phyloP scores from a whole-genome alignment of 2,113 vertebrate species.

The Neolamprologus hecqui region DNA sequence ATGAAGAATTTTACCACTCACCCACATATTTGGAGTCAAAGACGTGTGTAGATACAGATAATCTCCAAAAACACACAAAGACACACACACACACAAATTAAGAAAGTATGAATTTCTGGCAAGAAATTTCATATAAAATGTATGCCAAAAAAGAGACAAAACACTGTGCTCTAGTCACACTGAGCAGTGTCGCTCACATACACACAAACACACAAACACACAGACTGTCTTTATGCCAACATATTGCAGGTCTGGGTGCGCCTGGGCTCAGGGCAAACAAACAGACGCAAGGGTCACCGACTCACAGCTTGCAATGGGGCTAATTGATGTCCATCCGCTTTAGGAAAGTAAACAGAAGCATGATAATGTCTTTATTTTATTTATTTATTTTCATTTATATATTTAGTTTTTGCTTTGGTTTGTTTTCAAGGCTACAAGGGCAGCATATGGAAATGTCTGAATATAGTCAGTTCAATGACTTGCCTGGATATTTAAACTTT shows the following conservation, averaged over 20 bases:
- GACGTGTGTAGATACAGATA: background rate
- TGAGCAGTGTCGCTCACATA: background rate
- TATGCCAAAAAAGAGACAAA: background rate
- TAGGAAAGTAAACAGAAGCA: conserved; percentile 8
- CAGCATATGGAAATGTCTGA: background rate
- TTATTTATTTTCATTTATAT: background rate
- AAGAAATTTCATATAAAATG: background rate
- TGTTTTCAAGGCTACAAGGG: background rate
- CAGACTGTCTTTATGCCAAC: conserved; percentile 9
- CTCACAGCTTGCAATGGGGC: conserved; percentile 40
- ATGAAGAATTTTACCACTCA: background rate
- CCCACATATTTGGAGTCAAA: background rate
- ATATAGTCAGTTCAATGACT: background rate
- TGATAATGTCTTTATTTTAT: conserved; percentile 26
- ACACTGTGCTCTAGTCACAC: background rate
- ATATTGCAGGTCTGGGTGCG: conserved; percentile 35
- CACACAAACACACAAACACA: background rate
- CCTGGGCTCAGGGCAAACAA: conserved; percentile 2
- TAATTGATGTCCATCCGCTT: conserved; percentile 45
- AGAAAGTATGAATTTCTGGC: background rate
- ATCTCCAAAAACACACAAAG: background rate
- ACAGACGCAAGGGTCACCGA: conserved; percentile 35
- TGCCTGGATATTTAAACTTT: background rate
- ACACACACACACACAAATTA: background rate
- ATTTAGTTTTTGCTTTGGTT: background rate